Evolutionary conservation across 2,888 invertebrate genomes (phyloP).

Genomic region (Aphodius granarius): DNA sequence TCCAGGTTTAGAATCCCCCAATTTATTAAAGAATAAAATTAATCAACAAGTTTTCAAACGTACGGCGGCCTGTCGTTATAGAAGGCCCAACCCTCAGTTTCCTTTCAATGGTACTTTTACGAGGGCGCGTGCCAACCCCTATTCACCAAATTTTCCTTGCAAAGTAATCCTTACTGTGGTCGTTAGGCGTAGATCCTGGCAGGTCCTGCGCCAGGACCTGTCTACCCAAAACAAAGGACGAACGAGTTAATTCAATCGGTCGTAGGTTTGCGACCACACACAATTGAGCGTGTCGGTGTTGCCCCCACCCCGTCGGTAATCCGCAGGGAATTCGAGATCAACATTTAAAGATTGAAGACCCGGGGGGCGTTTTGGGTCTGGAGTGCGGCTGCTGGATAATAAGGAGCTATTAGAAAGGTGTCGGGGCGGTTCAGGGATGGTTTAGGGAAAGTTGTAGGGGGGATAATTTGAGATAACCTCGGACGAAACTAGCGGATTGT

Average conservation of each 20-base stretch:
- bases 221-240: neutral
- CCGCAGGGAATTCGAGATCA: neutral
- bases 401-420: neutral
- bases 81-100: neutral
- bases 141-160: neutral
- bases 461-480: neutral
- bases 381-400: neutral
- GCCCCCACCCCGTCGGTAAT: neutral
- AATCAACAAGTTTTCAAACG: neutral
- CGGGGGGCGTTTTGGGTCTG: neutral
- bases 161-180: neutral
- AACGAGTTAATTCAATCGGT: constrained; percentile 3
- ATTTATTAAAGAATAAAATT: neutral
- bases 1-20: neutral
- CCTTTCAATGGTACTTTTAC: neutral
- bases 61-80: neutral
- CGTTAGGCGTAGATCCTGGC: neutral
- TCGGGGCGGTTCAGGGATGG: neutral
- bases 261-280: constrained; percentile 1
- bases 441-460: neutral
- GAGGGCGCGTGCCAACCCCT: neutral
- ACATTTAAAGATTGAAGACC: constrained; percentile 11
- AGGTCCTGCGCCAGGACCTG: neutral
- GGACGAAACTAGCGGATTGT: neutral
- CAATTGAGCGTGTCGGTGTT: neutral